These are phyloP conservation scores for Cyprinodon tularosa DNA, from an alignment of 2,113 vertebrate genomes.

Conservation along the genomic window DNA sequence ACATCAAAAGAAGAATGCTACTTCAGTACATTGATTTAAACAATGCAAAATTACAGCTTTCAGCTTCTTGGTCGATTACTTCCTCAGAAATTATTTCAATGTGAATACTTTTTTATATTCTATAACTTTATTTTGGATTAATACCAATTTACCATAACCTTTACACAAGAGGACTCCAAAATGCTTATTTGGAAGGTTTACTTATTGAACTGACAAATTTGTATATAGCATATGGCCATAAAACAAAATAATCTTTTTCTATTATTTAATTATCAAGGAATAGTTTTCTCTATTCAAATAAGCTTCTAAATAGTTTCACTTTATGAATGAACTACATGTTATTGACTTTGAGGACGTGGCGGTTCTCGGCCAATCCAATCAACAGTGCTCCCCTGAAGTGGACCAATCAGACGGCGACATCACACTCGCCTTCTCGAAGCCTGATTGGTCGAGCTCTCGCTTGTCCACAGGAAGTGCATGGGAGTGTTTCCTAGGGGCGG, in stretches of 20 bases:
- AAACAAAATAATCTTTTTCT: not conserved
- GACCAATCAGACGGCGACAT: slow-evolving; percentile 76
- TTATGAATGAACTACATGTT: slow-evolving; percentile 54
- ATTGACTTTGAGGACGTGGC: slow-evolving; percentile 82
- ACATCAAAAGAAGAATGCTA: not conserved
- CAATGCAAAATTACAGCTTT: not conserved
- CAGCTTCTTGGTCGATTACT: not conserved
- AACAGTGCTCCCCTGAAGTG: slow-evolving; percentile 55
- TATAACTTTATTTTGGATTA: not conserved
- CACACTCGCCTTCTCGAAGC: slow-evolving; percentile 17
- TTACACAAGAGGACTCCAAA: not conserved
- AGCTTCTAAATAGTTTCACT: slow-evolving; percentile 4
- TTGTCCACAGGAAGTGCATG: slow-evolving; percentile 67
- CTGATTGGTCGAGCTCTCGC: slow-evolving; percentile 45
- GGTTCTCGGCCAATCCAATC: slow-evolving; percentile 79
- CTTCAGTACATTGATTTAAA: not conserved
- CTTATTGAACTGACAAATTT: not conserved
- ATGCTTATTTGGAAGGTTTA: not conserved
- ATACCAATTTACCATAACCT: no score
- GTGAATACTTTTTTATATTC: not conserved
- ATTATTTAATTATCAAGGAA: not conserved
- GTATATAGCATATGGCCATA: not conserved
- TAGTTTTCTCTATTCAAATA: not conserved
- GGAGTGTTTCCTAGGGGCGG: slow-evolving; percentile 74
- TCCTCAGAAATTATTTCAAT: not conserved